Conservation (phyloP, 2,113 vertebrate species). For the Progne subis region DNA sequence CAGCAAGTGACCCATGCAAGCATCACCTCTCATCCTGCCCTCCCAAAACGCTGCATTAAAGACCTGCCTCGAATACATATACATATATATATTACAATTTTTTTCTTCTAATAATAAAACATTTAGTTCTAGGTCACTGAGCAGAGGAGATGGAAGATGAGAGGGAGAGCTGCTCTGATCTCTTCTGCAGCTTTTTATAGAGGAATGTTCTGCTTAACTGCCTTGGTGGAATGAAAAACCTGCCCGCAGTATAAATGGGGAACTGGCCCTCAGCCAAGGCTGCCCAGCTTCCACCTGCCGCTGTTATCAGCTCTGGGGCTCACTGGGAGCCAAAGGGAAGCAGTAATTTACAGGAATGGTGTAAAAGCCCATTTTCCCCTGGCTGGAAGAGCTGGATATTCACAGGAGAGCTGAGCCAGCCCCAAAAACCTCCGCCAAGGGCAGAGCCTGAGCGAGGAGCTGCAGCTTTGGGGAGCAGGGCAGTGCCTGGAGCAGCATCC, state of each 20-base stretch:
- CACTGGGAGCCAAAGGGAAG: background rate
- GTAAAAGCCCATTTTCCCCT: background rate
- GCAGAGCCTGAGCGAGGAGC: background rate
- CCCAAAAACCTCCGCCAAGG: background rate
- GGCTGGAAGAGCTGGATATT: background rate
- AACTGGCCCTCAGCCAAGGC: slow-evolving; percentile 34
- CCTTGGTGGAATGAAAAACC: background rate
- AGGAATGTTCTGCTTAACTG: slow-evolving; percentile 52
- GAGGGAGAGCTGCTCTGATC: slow-evolving; percentile 33
- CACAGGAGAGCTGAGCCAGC: background rate
- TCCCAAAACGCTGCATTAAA: background rate
- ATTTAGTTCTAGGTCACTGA: slow-evolving; percentile 67
- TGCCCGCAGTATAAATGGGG: background rate
- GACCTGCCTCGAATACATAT: background rate
- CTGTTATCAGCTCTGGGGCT: background rate
- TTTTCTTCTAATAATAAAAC: slow-evolving; percentile 54
- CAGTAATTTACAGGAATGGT: background rate
- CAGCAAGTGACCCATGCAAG: background rate
- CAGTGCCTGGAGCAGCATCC: background rate
- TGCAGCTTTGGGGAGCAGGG: fast-evolving
- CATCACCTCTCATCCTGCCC: background rate
- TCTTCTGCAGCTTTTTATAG: slow-evolving; percentile 53
- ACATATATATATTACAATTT: background rate
- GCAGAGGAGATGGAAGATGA: slow-evolving; percentile 52
- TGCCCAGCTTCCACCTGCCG: background rate